Conservation (phyloP, 2,888 invertebrate genomes). For the Sphaerophoria taeniata region DNA sequence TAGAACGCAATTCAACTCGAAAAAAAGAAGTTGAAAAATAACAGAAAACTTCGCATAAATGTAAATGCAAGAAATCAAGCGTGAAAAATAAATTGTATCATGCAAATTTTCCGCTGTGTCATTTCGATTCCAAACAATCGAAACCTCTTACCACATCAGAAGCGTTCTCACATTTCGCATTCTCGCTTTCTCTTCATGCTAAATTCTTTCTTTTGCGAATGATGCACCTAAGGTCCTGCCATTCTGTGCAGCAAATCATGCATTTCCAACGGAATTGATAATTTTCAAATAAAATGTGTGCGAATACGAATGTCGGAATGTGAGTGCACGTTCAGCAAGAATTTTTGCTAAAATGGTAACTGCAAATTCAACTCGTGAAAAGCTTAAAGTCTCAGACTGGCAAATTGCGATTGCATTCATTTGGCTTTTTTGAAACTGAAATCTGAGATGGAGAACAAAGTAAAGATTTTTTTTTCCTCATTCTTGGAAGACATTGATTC, state of each 20-base stretch:
- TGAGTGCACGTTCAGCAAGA: conserved; percentile 20
- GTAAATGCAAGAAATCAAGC: background rate
- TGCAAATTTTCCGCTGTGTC: background rate
- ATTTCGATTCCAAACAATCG: background rate
- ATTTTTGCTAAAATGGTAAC: background rate
- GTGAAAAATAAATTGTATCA: conserved; percentile 31
- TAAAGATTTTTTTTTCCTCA: conserved; percentile 24
- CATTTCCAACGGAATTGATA: conserved; percentile 62
- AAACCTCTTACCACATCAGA: background rate
- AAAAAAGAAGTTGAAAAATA: background rate
- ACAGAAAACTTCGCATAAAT: background rate
- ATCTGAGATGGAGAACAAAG: conserved; percentile 24
- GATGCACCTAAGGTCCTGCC: conserved; percentile 26
- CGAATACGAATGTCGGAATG: conserved; percentile 30
- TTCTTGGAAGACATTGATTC: conserved; percentile 14
- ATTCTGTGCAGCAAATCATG: conserved; percentile 55
- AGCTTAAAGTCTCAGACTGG: conserved; percentile 71
- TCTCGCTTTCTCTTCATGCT: conserved; percentile 10
- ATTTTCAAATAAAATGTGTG: conserved; percentile 35
- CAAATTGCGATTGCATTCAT: conserved; percentile 70
- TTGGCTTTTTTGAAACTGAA: conserved; percentile 31
- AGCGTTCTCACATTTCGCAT: background rate
- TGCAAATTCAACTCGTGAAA: conserved; percentile 39
- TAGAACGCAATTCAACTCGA: too few relatives aligned
- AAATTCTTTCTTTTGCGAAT: conserved; percentile 46